Evolutionary conservation across 1,140 invertebrate species (phyloP), one percentile per base, ranked within the genome.

Genomic region (Calliphora vicina): DNA sequence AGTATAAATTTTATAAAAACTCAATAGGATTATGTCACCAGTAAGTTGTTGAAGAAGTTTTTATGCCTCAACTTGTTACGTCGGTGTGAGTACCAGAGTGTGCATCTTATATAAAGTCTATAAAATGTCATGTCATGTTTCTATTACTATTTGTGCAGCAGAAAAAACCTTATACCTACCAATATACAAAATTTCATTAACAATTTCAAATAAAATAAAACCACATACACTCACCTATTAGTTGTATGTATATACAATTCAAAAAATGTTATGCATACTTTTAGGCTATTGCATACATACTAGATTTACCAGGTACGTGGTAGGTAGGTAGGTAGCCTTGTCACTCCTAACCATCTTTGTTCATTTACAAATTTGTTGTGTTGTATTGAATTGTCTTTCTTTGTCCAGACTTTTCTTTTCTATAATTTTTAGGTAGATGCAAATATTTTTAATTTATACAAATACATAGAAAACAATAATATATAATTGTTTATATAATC

Each of bases 1-100:
- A 67, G 57, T 67, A 67, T 67, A 20, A 20, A 67, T 67, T 23
- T 67, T 67, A 67, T 67, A 67, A 67, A 67, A 67, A 67, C 61
- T 67, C 61, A 67, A 67, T 67, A 67, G 61, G 61, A 67, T 67
- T 67, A 67, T 67, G 61, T 67, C 61, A 67, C 61, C 61, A 67
- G 61, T 20, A 67, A 25, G 61, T 57, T 67, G 61, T 6, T 10
- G 20, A 67, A 20, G 61, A 67, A 10, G 45, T 50, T 17, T 50
- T 15, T 50, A n/a, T 50, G n/a, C n/a, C n/a, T n/a, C n/a, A n/a
- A n/a, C n/a, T n/a, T n/a, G n/a, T n/a, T n/a, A n/a, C n/a, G n/a
- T n/a, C n/a, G n/a, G n/a, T n/a, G n/a, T n/a, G n/a, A n/a, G n/a
- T n/a, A n/a, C n/a, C n/a, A n/a, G n/a, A n/a, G n/a, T n/a, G n/a